Base-by-base conservation (phyloP, 2,888 invertebrate genomes). In the Amphipyra tragopoginis region DNA sequence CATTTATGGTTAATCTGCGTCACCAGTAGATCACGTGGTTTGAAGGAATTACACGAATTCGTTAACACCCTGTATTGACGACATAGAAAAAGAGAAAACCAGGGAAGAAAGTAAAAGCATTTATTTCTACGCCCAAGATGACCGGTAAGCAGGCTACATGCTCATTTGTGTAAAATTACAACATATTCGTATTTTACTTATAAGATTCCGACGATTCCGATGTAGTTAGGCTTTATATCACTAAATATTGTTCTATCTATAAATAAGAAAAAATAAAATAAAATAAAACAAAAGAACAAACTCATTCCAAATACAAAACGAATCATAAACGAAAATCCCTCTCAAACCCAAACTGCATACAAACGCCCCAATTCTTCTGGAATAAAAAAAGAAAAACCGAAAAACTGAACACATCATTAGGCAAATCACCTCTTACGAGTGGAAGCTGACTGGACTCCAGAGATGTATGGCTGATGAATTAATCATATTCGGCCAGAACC, bases 401-500 rank as follows among this genome's bases (percentile, higher is more conserved):
- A 34, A 40, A 55, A 38, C 10, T 65, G 39, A 60, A 47, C 57
- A 53, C 50, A 42, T 65, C 58, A 58, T 78, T 76, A 76, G 65
- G 72, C 74, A 76, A 78, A 76, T 78, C 51, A 42, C 49, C 63
- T 50, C 42, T 67, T 47, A 43, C 43, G n/a, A 48, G 54, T 44
- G 47, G 40, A 39, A 42, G 69, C 76, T 76, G 78, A 76, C 76
- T 78, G 52, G 55, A 47, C 77, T 47, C 14, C 58, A 55, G 45
- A 61, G 51, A 74, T 54, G 61, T 72, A 73, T 70, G 44, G 62
- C 55, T 70, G 64, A 79, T 79, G 79, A 77, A 79, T 77, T 79
- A 79, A 72, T 75, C 75, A 79, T 79, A 76, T 77, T 65, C 48
- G 70, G 40, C 58, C 59, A 60, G 33, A 65, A 39, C 36, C 48